A percentile compares a stretch with the other conserved stretches of the same genome.
Evolutionary conservation across 1,140 invertebrate genomes (phyloP).

Genomic region (Drosophila willistoni): DNA sequence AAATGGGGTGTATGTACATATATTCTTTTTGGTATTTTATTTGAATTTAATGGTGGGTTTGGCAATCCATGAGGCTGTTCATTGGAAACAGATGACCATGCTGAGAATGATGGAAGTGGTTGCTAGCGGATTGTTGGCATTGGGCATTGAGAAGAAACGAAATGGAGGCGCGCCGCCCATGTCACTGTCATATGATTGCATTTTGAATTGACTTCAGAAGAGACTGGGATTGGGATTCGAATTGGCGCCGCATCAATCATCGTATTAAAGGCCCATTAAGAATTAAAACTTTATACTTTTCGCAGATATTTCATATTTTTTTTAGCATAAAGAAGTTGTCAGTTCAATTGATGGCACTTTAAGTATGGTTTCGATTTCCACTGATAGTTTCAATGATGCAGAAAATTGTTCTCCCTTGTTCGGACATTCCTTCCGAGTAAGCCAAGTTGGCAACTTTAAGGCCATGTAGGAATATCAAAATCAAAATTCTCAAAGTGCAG

Average conservation of each 20-base stretch:
- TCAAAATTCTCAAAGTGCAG: slow-evolving; percentile 41
- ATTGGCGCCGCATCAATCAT: slow-evolving; percentile 78
- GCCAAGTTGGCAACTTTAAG: slow-evolving; percentile 36
- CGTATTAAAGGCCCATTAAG: slow-evolving; percentile 54
- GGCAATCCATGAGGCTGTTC: slow-evolving; percentile 13
- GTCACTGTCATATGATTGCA: slow-evolving; percentile 18
- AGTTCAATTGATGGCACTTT: slow-evolving; percentile 4
- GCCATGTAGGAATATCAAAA: neutral
- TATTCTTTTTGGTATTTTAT: slow-evolving; percentile 33
- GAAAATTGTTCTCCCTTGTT: neutral
- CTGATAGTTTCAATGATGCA: slow-evolving; percentile 1
- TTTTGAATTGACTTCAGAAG: slow-evolving; percentile 14
- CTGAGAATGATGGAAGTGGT: too few relatives aligned
- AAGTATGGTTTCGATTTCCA: slow-evolving; percentile 45
- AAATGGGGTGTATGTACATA: slow-evolving; percentile 31
- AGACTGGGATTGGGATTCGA: slow-evolving; percentile 25
- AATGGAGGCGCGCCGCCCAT: neutral
- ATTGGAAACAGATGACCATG: slow-evolving; percentile 13
- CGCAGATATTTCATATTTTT: neutral
- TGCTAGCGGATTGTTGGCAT: neutral
- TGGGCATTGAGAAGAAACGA: neutral
- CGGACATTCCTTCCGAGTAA: slow-evolving; percentile 47
- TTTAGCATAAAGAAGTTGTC: slow-evolving; percentile 17
- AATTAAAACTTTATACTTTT: slow-evolving; percentile 40
- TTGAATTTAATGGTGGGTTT: slow-evolving; percentile 50